Percentiles rank a stretch among this genome's conserved stretches.
phyloP scores from a whole-genome alignment of 2,797 vertebrate genomes.

The Paramormyrops hopkinsi region DNA sequence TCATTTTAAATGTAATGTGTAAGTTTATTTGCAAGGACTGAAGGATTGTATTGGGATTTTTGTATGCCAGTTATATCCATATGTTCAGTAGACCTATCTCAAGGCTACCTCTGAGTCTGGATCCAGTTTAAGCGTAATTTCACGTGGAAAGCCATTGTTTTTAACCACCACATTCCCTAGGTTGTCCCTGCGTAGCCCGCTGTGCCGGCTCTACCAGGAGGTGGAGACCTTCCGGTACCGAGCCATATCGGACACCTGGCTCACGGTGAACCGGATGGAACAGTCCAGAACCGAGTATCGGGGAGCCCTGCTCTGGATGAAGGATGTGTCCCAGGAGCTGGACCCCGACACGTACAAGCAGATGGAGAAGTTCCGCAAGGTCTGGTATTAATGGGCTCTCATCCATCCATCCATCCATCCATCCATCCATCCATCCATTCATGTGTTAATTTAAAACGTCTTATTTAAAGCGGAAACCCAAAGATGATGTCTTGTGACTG shows the following conservation, averaged over 20 bases:
- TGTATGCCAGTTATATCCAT: not conserved
- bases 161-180: slow-evolving; percentile 47
- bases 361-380: slow-evolving; percentile 98
- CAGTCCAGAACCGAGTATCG: slow-evolving; percentile 90
- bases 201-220: slow-evolving; percentile 89
- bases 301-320: slow-evolving; percentile 97
- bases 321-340: slow-evolving; percentile 93
- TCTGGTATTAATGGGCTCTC: slow-evolving; percentile 39
- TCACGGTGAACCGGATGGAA: slow-evolving; percentile 96
- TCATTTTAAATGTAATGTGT: not conserved
- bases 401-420: not conserved
- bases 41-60: not conserved
- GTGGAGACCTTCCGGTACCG: slow-evolving; percentile 94
- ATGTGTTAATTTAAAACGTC: not conserved
- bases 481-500: not conserved
- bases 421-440: not conserved
- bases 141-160: not conserved
- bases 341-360: slow-evolving; percentile 94
- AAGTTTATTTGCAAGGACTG: not conserved
- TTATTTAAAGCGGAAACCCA: not conserved
- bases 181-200: slow-evolving; percentile 75
- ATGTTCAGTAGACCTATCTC: not conserved
- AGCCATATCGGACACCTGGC: slow-evolving; percentile 94
- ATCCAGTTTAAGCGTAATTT: not conserved
- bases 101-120: not conserved